phyloP scores from a whole-genome alignment of 1,140 invertebrate species.

The Physella acuta region DNA sequence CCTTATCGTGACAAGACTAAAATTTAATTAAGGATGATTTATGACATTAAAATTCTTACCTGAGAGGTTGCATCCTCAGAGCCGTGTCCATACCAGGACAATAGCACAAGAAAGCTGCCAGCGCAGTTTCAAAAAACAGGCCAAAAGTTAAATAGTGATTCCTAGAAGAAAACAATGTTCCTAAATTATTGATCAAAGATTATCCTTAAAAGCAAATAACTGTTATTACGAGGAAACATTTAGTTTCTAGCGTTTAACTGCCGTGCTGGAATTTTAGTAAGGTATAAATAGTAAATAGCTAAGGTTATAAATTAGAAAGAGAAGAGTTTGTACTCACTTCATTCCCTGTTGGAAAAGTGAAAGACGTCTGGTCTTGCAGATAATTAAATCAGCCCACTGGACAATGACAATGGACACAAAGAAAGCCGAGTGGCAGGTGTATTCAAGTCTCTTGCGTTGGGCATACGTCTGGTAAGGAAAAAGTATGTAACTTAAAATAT shows the following conservation, averaged over 20 bases:
- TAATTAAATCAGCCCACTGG: constrained; percentile 98
- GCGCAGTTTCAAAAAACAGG: constrained; percentile 60
- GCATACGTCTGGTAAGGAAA: constrained; percentile 94
- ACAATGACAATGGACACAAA: constrained; percentile 97
- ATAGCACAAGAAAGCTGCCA: constrained; percentile 60
- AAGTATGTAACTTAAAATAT: no score
- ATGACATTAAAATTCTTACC: constrained; percentile 46
- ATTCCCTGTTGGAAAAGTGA: constrained; percentile 97
- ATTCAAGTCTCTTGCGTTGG: constrained; percentile 92
- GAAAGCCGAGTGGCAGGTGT: constrained; percentile 97
- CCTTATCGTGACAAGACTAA: no score
- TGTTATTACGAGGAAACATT: no score
- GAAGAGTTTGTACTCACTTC: constrained; percentile 74
- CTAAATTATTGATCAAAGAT: no score
- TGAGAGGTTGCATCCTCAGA: constrained; percentile 60
- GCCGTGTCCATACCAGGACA: constrained; percentile 60
- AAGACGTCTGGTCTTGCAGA: constrained; percentile 95
- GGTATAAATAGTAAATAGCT: no score
- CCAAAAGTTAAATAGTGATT: constrained; percentile 61
- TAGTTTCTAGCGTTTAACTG: no score
- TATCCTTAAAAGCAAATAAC: no score
- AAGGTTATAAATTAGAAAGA: no score
- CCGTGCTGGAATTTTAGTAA: no score
- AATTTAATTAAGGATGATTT: no score
- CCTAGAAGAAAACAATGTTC: constrained; percentile 41